Percentiles rank a stretch among this genome's conserved stretches.
phyloP scores from a whole-genome alignment of 2,113 vertebrate species.

The Gasterosteus nipponicus region DNA sequence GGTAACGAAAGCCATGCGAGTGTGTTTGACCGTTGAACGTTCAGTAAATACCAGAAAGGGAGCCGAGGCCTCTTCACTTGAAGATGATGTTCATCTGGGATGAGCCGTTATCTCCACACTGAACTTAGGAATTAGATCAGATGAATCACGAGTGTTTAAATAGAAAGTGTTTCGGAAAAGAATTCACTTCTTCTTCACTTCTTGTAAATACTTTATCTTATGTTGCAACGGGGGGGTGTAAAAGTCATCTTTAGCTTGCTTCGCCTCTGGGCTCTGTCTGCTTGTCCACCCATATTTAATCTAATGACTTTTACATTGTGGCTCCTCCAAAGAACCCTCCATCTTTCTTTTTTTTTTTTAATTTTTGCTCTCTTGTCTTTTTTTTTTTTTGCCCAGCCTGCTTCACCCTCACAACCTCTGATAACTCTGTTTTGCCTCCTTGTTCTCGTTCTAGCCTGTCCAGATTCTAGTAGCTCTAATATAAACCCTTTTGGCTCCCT shows the following conservation, averaged over 20 bases:
- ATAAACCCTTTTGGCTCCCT: slow-evolving; percentile 64
- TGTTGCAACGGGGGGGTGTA: slow-evolving; percentile 3
- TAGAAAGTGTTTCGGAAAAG: slow-evolving; percentile 13
- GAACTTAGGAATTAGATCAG: slow-evolving; percentile 25
- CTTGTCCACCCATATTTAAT: slow-evolving; percentile 62
- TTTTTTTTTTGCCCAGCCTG: slow-evolving; percentile 38
- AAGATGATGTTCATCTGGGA: slow-evolving; percentile 46
- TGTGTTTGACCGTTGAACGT: slow-evolving; percentile 3
- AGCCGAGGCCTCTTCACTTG: slow-evolving; percentile 25
- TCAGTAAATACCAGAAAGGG: slow-evolving; percentile 29
- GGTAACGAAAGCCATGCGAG: slow-evolving; percentile 5
- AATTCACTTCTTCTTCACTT: background rate
- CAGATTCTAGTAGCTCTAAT: slow-evolving; percentile 67
- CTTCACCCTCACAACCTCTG: slow-evolving; percentile 51
- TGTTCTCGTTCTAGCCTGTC: slow-evolving; percentile 63
- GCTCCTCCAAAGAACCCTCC: slow-evolving; percentile 32
- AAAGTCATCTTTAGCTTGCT: slow-evolving; percentile 44
- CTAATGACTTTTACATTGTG: slow-evolving; percentile 46
- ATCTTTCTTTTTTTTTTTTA: slow-evolving; percentile 17
- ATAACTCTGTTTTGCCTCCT: slow-evolving; percentile 64
- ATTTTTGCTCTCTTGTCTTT: slow-evolving; percentile 39
- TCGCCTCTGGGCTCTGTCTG: slow-evolving; percentile 58
- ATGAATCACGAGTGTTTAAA: slow-evolving; percentile 9
- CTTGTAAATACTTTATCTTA: slow-evolving; percentile 1
- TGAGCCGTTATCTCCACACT: slow-evolving; percentile 45